Conservation (phyloP, 2,113 vertebrate genomes). For the Eleginops maclovinus region DNA sequence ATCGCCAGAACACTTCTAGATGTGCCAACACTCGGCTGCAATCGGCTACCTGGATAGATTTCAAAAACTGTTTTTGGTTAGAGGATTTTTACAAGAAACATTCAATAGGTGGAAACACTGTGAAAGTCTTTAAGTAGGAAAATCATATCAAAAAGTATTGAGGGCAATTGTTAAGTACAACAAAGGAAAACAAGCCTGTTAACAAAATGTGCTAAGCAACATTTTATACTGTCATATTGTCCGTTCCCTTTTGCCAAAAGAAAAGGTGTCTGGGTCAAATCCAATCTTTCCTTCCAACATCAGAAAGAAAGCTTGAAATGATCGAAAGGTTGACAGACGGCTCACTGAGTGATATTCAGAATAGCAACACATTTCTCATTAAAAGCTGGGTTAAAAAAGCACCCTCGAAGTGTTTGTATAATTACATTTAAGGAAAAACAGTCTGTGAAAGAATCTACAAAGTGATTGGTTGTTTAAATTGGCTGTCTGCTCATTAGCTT, state of each 20-base stretch:
- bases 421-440: slow-evolving; percentile 3
- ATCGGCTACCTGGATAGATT: slow-evolving; percentile 54
- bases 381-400: background rate
- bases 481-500: slow-evolving; percentile 19
- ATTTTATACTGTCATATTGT: background rate
- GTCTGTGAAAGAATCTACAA: slow-evolving; percentile 19
- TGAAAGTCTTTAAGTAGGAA: too few relatives aligned
- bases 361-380: slow-evolving; percentile 5
- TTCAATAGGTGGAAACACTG: background rate
- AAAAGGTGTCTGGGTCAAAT: background rate
- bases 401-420: background rate
- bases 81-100: background rate
- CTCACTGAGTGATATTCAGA: background rate
- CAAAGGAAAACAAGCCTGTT: background rate
- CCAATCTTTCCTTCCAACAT: slow-evolving; percentile 10
- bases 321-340: slow-evolving; percentile 11
- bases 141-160: background rate
- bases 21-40: slow-evolving; percentile 47
- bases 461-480: slow-evolving; percentile 22
- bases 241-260: background rate
- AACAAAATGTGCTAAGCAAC: background rate
- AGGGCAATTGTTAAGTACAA: background rate
- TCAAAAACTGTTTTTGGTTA: slow-evolving; percentile 47
- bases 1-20: slow-evolving; percentile 27
- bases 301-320: background rate